Evolutionary conservation across 2,797 vertebrate genomes (phyloP).

Genomic region (Sebastes kiyomatsui): DNA sequence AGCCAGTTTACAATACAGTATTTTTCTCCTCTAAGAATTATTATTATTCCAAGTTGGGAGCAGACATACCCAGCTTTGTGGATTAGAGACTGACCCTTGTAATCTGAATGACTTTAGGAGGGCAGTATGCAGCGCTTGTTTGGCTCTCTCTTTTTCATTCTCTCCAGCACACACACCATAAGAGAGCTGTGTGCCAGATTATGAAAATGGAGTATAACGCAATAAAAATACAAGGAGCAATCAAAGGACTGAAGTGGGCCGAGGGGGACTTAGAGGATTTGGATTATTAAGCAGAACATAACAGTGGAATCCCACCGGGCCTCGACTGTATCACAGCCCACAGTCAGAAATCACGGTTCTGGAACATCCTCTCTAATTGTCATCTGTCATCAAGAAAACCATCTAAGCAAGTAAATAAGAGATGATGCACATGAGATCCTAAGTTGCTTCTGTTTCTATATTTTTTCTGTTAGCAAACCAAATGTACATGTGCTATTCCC

Average conservation of each 20-base stretch:
- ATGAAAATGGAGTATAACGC: slow-evolving; percentile 74
- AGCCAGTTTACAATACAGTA: slow-evolving; percentile 7
- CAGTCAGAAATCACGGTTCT: slow-evolving; percentile 69
- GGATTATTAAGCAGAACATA: slow-evolving; percentile 83
- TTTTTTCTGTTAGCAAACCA: slow-evolving; percentile 16
- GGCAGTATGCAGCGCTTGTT: slow-evolving; percentile 45
- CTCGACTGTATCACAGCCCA: slow-evolving; percentile 60
- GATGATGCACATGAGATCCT: slow-evolving; percentile 59
- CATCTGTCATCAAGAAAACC: slow-evolving; percentile 70
- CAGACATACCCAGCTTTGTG: slow-evolving; percentile 49
- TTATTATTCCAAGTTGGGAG: slow-evolving; percentile 38
- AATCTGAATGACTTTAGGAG: slow-evolving; percentile 66
- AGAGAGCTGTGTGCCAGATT: slow-evolving; percentile 65
- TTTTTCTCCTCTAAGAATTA: slow-evolving; percentile 39
- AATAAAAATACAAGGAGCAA: slow-evolving; percentile 80
- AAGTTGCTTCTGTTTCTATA: slow-evolving; percentile 16
- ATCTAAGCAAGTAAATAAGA: slow-evolving; percentile 65
- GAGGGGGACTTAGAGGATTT: slow-evolving; percentile 79
- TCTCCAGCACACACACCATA: slow-evolving; percentile 37
- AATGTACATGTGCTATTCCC: slow-evolving; percentile 36
- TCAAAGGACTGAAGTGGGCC: slow-evolving; percentile 77
- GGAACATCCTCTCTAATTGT: slow-evolving; percentile 74
- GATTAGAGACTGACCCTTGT: slow-evolving; percentile 69
- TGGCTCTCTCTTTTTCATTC: slow-evolving; percentile 40
- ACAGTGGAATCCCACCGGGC: slow-evolving; percentile 70